phyloP scores from a whole-genome alignment of 2,888 invertebrate genomes.

The Cantharis rustica region DNA sequence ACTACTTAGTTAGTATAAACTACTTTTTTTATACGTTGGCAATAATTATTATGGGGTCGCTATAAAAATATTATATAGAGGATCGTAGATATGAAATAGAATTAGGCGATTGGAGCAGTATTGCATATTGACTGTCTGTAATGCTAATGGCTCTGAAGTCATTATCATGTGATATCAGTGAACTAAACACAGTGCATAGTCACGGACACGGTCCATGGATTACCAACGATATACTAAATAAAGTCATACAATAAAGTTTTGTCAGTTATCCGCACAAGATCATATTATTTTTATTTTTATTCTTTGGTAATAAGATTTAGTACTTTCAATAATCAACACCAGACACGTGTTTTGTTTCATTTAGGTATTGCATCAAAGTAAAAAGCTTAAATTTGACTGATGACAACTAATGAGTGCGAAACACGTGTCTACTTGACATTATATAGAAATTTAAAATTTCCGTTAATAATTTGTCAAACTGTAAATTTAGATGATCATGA shows the following conservation, averaged over 20 bases:
- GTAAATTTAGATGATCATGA: no score
- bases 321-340: no score
- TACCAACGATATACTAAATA: not conserved
- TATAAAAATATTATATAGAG: not conserved
- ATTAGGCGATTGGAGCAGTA: not conserved
- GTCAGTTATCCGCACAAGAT: not conserved
- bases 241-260: not conserved
- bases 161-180: not conserved
- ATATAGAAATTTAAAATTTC: no score
- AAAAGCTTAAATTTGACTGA: no score
- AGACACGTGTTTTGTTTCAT: no score
- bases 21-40: no score
- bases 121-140: not conserved
- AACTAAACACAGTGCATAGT: not conserved
- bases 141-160: not conserved
- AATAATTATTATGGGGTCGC: not conserved
- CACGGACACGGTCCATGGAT: not conserved
- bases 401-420: no score
- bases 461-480: no score
- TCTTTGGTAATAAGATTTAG: not conserved
- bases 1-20: no score
- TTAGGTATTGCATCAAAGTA: no score
- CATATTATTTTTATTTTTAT: not conserved
- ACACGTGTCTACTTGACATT: no score
- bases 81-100: not conserved